Evolutionary conservation across 2,113 vertebrate genomes (phyloP).

Genomic region (Meles meles): DNA sequence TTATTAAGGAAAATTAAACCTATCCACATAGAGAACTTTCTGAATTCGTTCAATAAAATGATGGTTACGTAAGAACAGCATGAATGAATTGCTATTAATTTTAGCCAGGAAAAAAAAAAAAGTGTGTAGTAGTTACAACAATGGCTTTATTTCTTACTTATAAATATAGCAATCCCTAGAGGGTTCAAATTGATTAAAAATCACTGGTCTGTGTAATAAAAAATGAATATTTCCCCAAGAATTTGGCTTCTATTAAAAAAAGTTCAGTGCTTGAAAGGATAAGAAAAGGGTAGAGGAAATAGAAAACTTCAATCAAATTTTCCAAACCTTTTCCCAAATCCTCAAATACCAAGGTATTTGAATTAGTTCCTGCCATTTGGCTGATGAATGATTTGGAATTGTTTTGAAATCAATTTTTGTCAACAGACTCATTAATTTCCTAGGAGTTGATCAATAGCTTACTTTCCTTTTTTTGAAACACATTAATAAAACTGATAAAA

Average conservation of each 20-base stretch:
- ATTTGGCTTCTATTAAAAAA: background rate
- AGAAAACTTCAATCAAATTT: constrained; percentile 47
- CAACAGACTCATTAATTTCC: constrained; percentile 60
- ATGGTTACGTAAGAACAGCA: background rate
- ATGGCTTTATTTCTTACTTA: background rate
- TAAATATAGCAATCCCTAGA: background rate
- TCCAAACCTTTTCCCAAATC: constrained; percentile 42
- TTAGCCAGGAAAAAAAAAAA: background rate
- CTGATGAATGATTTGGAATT: constrained; percentile 24
- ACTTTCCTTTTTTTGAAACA: constrained; percentile 27
- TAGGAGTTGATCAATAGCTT: constrained; percentile 25
- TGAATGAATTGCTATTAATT: background rate
- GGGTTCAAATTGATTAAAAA: constrained; percentile 2
- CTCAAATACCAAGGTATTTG: constrained; percentile 55
- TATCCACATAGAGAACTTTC: background rate
- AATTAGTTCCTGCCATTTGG: constrained; percentile 46
- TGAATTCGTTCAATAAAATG: background rate
- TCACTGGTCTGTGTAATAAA: background rate
- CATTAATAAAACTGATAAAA: constrained; percentile 15
- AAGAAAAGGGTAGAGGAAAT: background rate
- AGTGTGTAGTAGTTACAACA: background rate
- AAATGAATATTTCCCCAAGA: background rate
- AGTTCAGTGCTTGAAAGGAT: background rate
- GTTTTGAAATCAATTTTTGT: constrained; percentile 64
- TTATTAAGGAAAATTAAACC: constrained; percentile 17